Evolutionary conservation across 2,797 vertebrate genomes (phyloP).

Genomic region (Enteromius fasciolatus): DNA sequence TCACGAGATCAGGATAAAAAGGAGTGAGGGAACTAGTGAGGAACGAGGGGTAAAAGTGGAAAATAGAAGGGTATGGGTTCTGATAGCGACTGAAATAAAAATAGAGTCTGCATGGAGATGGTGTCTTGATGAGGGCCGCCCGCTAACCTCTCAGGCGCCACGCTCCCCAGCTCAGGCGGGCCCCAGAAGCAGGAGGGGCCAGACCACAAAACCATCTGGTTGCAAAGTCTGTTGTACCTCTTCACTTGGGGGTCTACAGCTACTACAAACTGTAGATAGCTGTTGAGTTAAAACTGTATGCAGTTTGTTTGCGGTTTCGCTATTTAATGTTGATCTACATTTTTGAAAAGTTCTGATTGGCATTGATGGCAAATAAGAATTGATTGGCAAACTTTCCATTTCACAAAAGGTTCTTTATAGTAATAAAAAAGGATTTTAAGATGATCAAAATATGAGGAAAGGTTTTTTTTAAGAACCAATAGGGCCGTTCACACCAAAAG

Average conservation of each 20-base stretch:
- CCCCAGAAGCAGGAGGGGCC: slow-evolving; percentile 74
- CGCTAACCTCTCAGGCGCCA: slow-evolving; percentile 82
- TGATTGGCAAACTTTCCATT: not conserved
- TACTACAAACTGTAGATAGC: slow-evolving; percentile 21
- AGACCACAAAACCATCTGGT: slow-evolving; percentile 74
- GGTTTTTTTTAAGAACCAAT: not conserved
- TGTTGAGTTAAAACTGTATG: not conserved
- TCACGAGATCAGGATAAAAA: slow-evolving; percentile 60
- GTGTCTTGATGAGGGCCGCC: slow-evolving; percentile 78
- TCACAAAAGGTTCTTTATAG: not conserved
- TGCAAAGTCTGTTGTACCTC: slow-evolving; percentile 66
- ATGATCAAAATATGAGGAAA: not conserved
- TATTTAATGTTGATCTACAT: not conserved
- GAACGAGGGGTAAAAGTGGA: slow-evolving; percentile 29
- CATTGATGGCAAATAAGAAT: not conserved
- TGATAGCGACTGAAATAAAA: slow-evolving; percentile 77
- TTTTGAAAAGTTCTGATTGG: not conserved
- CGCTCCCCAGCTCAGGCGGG: slow-evolving; percentile 76
- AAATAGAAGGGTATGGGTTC: slow-evolving; percentile 45
- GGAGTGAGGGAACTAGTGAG: slow-evolving; percentile 58
- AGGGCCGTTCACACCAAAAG: too few relatives aligned
- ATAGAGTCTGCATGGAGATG: slow-evolving; percentile 80
- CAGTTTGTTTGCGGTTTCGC: not conserved
- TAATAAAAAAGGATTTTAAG: not conserved
- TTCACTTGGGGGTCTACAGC: slow-evolving; percentile 62